phyloP scores from a whole-genome alignment of 2,888 invertebrate genomes.

The Oscheius onirici region DNA sequence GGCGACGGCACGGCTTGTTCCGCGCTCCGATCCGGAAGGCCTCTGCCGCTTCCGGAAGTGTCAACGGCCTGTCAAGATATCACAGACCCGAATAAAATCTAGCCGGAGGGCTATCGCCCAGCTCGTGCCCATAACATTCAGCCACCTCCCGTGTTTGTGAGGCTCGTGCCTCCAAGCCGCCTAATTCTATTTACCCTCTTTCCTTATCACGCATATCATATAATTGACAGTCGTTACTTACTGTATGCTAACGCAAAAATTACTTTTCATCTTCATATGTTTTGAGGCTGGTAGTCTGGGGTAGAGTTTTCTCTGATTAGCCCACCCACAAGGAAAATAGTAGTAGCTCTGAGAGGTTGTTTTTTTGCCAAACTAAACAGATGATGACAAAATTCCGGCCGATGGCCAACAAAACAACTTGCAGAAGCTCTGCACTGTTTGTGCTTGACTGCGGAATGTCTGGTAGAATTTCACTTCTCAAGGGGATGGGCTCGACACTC shows the following conservation, averaged over 20 bases:
- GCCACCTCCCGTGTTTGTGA: conserved; percentile 21
- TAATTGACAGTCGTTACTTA: background rate
- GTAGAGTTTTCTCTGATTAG: background rate
- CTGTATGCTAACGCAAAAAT: too few species aligned
- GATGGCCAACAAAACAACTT: conserved; percentile 14
- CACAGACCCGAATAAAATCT: conserved; percentile 18
- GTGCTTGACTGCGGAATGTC: conserved; percentile 16
- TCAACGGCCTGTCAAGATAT: conserved; percentile 29
- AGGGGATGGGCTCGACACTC: background rate
- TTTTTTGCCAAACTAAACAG: conserved; percentile 20
- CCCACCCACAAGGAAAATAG: background rate
- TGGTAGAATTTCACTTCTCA: conserved; percentile 7
- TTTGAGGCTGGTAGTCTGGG: too few species aligned
- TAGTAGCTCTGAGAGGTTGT: conserved; percentile 14
- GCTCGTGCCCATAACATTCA: conserved; percentile 15
- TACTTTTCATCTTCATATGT: too few species aligned
- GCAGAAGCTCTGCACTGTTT: conserved; percentile 7
- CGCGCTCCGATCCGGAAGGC: conserved; percentile 17
- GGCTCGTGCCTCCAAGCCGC: conserved; percentile 20
- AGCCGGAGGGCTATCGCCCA: conserved; percentile 21
- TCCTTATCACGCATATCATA: conserved; percentile 14
- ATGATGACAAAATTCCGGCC: conserved; percentile 23
- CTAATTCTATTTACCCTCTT: conserved; percentile 11
- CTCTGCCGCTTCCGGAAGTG: conserved; percentile 28
- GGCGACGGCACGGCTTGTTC: conserved; percentile 23